Conservation (phyloP, 1,140 invertebrate genomes). For the Pseudomyrmex pallidus region DNA sequence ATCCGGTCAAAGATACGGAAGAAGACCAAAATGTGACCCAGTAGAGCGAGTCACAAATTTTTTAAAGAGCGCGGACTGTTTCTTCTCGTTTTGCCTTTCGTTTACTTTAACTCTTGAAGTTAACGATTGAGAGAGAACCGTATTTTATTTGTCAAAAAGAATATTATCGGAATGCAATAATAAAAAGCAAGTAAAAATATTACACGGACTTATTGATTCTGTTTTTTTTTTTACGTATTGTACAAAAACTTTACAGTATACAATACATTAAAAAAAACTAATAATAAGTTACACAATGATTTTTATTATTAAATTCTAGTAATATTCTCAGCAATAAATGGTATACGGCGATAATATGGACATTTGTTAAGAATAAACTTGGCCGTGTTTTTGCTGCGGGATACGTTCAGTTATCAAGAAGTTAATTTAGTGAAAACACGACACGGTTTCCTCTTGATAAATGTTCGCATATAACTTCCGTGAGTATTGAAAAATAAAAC, state of each 20-base stretch:
- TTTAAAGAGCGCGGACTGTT: conserved; percentile 14
- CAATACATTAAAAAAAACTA: too few relatives aligned
- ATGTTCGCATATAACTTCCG: neutral
- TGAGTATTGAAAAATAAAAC: neutral
- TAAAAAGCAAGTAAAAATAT: neutral
- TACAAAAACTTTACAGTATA: too few relatives aligned
- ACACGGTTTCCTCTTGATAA: neutral
- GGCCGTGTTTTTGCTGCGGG: neutral
- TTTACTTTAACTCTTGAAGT: neutral
- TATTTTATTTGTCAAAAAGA: neutral
- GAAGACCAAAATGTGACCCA: conserved; percentile 69
- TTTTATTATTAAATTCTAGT: too few relatives aligned
- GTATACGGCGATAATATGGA: too few relatives aligned
- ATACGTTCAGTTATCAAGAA: neutral
- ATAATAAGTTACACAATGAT: too few relatives aligned
- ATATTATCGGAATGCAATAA: neutral
- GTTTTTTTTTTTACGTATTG: too few relatives aligned
- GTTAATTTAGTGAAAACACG: neutral
- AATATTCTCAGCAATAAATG: too few relatives aligned
- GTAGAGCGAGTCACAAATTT: conserved; percentile 20
- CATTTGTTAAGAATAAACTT: neutral
- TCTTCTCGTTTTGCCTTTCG: neutral
- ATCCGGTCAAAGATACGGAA: conserved; percentile 80
- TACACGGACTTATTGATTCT: neutral
- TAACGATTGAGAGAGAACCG: neutral